Conservation (phyloP, 2,113 vertebrate genomes). For the Acrocephalus kingi region DNA sequence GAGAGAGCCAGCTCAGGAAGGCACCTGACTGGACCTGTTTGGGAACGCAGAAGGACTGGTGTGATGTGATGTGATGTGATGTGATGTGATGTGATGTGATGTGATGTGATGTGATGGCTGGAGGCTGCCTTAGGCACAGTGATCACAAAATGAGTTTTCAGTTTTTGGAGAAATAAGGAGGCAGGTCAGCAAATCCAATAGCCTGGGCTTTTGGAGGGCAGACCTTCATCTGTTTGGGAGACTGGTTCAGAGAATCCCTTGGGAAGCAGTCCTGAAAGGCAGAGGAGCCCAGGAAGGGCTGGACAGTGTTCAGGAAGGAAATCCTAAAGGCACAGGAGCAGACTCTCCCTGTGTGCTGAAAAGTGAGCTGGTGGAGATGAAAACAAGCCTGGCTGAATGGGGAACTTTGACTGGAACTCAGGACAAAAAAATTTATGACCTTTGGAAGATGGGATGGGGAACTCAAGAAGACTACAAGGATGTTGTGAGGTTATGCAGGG, state of each 20-base stretch:
- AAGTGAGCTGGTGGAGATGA: background rate
- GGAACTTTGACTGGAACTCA: background rate
- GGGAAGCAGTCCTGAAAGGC: background rate
- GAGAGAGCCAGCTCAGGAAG: background rate
- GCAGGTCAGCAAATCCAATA: background rate
- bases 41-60: background rate
- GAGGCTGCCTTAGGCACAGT: fast-evolving
- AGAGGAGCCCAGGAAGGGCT: background rate
- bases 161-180: background rate
- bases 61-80: background rate
- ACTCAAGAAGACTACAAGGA: background rate
- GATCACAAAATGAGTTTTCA: background rate
- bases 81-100: background rate
- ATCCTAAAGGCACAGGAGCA: background rate
- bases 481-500: background rate
- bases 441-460: background rate
- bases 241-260: background rate
- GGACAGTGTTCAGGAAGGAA: background rate
- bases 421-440: background rate
- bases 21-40: background rate
- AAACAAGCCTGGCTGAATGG: background rate
- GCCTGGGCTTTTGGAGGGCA: background rate
- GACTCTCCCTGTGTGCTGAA: background rate
- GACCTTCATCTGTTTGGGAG: background rate
- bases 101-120: background rate